Evolutionary conservation across 1,140 invertebrate species (phyloP), one percentile per base, ranked within the genome.

Genomic region (Chrysomallon squamiferum): DNA sequence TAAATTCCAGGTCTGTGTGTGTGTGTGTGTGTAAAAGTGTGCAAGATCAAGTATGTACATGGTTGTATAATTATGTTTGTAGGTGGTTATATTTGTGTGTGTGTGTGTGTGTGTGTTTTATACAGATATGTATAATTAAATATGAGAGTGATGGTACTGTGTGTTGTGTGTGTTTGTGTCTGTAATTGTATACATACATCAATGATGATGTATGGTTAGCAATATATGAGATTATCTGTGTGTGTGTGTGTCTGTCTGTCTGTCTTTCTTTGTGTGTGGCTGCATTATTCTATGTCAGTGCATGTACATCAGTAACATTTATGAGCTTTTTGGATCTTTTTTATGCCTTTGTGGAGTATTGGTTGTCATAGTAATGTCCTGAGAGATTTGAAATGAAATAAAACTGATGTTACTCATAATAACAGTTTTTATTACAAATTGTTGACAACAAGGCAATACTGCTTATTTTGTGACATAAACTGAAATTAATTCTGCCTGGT

Each of bases 201-300:
- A 13, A n/a, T 43, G 41, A 43, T 43, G 41, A n/a, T 43, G 41
- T 43, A n/a, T 43, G 11, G 11, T 11, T 43, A 29, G 6, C 18
- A 57, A 27, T 57, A 0, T 9, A 29, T 20, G 5, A 29, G 5
- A 29, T 27, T 27, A n/a, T 27, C 0, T 27, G 5, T 13, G 18
- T 32, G 49, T 62, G 43, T 32, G 29, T 62, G 20, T 50, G 45
- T 47, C 2, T 58, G 11, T 22, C 9, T 49, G 33, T 61, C n/a
- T 67, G 22, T 57, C 45, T 20, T 5, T 33, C 35, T 56, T 38
- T 59, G 59, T 56, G 38, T 54, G n/a, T 62, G 38, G 45, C 65
- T 58, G 54, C 56, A 18, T 3, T 60, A 41, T 4, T 50, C 20
- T 30, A 15, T 66, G 35, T 38, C 35, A 7, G 35, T n/a, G n/a